Evolutionary conservation across 2,113 vertebrate species (phyloP).

Genomic region (Sciurus niger): DNA sequence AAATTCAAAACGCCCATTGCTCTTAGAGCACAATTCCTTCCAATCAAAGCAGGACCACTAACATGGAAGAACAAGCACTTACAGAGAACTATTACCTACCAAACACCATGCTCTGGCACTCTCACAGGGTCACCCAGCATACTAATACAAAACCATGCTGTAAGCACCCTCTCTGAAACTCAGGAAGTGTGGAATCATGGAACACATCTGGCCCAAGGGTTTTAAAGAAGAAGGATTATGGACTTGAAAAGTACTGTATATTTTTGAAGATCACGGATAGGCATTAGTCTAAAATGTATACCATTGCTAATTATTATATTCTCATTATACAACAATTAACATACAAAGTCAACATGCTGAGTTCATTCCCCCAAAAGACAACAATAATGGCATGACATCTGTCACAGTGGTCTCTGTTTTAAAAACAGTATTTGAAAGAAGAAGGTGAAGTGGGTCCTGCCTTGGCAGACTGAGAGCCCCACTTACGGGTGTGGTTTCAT

Average conservation of each 20-base stretch:
- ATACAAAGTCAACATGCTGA: not conserved
- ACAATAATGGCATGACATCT: not conserved
- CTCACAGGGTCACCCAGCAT: not conserved
- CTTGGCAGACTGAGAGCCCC: not conserved
- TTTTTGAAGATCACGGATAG: conserved; percentile 8
- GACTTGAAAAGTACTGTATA: not conserved
- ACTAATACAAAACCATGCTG: not conserved
- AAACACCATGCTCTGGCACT: not conserved
- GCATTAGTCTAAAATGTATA: not conserved
- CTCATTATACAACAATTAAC: not conserved
- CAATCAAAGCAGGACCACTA: not conserved
- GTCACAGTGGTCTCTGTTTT: not conserved
- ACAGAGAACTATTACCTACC: not conserved
- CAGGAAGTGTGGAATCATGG: not conserved
- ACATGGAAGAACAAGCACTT: not conserved
- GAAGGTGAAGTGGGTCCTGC: not conserved
- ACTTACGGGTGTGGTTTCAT: conserved; percentile 99
- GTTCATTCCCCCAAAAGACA: not conserved
- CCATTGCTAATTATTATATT: not conserved
- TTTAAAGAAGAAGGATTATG: not conserved
- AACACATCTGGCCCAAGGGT: not conserved
- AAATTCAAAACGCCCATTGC: not conserved
- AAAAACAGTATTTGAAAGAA: not conserved
- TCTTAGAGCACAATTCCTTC: not conserved
- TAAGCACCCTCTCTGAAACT: not conserved